Base-by-base conservation (phyloP, 2,888 invertebrate species). In the Clusia tigrina region DNA sequence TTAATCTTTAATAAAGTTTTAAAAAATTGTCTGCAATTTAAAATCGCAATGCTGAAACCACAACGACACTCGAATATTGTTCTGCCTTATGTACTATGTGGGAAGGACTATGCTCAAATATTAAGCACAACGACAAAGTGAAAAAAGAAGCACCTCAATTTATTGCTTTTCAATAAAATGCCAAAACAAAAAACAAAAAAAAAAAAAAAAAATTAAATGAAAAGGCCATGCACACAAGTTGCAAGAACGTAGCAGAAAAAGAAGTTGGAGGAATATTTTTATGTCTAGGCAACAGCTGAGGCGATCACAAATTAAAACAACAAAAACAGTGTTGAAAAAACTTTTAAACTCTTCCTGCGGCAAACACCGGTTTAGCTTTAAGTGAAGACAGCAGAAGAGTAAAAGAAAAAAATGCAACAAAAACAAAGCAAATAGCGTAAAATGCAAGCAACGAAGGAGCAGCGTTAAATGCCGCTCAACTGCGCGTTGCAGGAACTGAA, bases 351-450 rank as follows among this genome's bases (percentile, higher is more conserved):
- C 63, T 64, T 64, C 65, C 65, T 63, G 67, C 64, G 62, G 60
- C 62, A 63, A 67, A 67, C 67, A 65, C 67, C 67, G 67, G 67
- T 67, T 67, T 67, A 58, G 65, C 64, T 62, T 64, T 64, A 64
- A 65, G 64, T n/a, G n/a, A 63, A 48, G 42, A 42, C 10, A 42
- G n/a, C n/a, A 20, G 2, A 42, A 3, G 3, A 42, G 42, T n/a
- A 42, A 42, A 3, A 42, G n/a, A 42, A 6, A 42, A 42, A 9
- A 42, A 15, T 6, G 42, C n/a, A 6, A 17, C n/a, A 42, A n/a
- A 42, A 17, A 3, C 9, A 17, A n/a, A n/a, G n/a, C n/a, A 42
- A 42, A 42, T 42, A 42, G n/a, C 10, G n/a, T 42, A 42, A 42
- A 42, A 42, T 17, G 32, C 32, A 10, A 42, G n/a, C 42, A 42